Conservation (phyloP, 2,113 vertebrate species). For the Piprites chloris region DNA sequence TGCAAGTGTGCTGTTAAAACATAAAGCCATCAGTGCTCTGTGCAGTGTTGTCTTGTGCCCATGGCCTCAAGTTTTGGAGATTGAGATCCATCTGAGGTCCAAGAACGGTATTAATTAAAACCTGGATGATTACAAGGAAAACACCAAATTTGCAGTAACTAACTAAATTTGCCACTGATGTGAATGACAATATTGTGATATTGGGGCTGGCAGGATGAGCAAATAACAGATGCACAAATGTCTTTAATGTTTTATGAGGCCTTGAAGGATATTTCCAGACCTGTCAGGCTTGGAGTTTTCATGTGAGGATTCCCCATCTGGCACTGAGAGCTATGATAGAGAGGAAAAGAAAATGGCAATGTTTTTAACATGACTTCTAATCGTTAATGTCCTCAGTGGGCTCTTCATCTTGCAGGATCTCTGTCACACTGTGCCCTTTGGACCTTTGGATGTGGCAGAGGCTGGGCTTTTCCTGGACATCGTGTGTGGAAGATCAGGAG, state of each 20-base stretch:
- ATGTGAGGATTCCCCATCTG: slow-evolving; percentile 32
- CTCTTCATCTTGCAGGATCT: background rate
- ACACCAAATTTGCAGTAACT: background rate
- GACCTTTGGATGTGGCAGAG: background rate
- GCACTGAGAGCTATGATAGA: background rate
- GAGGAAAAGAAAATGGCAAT: background rate
- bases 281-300: slow-evolving; percentile 22
- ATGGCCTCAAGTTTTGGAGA: background rate
- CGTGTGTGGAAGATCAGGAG: background rate
- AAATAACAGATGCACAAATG: slow-evolving; percentile 40
- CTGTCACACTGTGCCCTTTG: background rate
- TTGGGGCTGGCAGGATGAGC: background rate
- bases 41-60: background rate
- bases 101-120: background rate
- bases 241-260: slow-evolving; percentile 44
- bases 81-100: background rate
- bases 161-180: background rate
- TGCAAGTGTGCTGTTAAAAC: background rate
- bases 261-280: slow-evolving; percentile 42
- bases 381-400: background rate
- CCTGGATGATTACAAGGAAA: background rate
- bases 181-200: background rate
- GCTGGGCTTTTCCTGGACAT: background rate
- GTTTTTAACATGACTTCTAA: background rate
- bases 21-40: background rate